Conservation (phyloP, 2,888 invertebrate species). For the Amiota minor region DNA sequence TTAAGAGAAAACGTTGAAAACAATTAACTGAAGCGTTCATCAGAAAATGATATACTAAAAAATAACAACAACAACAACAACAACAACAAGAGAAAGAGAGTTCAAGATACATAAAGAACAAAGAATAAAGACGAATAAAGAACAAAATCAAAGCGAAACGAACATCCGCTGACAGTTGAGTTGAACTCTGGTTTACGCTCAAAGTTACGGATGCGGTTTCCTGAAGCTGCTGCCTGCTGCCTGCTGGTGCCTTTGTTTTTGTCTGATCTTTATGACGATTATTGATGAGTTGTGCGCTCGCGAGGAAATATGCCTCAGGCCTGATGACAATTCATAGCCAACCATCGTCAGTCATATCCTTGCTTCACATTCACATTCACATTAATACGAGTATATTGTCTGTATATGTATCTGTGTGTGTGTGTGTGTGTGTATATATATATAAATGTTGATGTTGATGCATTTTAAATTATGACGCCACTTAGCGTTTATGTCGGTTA, state of each 20-base stretch:
- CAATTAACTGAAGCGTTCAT: constrained; percentile 33
- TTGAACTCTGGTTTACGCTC: background rate
- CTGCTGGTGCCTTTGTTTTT: constrained; percentile 52
- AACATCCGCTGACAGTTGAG: constrained; percentile 5
- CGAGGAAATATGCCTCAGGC: constrained; percentile 51
- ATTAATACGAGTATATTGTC: constrained; percentile 48
- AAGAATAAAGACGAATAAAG: background rate
- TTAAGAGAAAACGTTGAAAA: constrained; percentile 24
- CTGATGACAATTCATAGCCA: constrained; percentile 63
- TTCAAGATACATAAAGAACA: background rate
- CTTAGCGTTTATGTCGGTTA: constrained; percentile 70
- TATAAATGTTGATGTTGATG: constrained; percentile 52
- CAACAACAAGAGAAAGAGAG: background rate
- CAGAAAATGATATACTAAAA: background rate
- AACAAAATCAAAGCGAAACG: constrained; percentile 17
- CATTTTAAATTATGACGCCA: constrained; percentile 72
- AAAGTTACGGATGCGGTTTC: constrained; percentile 5
- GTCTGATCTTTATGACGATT: constrained; percentile 61
- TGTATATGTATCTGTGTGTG: constrained; percentile 22
- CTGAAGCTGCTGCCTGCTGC: constrained; percentile 24
- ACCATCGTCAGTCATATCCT: constrained; percentile 30
- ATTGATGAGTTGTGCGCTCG: constrained; percentile 60
- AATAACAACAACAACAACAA: constrained; percentile 19
- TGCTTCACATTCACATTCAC: constrained; percentile 40
- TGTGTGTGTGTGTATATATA: no score